phyloP scores from a whole-genome alignment of 2,888 invertebrate species.

The Melanchra persicariae region DNA sequence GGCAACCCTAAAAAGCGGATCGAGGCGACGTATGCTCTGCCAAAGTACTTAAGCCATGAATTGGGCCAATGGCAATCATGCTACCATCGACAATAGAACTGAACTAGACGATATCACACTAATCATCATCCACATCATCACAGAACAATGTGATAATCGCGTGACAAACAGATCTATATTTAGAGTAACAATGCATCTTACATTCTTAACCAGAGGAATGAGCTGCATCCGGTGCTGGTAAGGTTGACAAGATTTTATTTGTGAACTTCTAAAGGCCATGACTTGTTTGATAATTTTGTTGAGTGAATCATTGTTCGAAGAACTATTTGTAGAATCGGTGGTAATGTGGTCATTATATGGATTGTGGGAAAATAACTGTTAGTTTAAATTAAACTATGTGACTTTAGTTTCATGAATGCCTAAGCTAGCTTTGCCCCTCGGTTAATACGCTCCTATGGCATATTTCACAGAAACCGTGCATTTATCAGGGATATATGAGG shows the following conservation, averaged over 20 bases:
- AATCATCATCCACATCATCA: conserved; percentile 6
- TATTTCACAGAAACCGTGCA: too few relatives aligned
- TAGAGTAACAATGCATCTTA: conserved; percentile 56
- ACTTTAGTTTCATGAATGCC: too few relatives aligned
- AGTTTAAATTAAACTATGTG: too few relatives aligned
- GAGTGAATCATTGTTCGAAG: not conserved
- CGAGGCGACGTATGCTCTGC: too few relatives aligned
- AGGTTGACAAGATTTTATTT: conserved; percentile 29
- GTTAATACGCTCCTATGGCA: too few relatives aligned
- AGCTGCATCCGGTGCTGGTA: conserved; percentile 55
- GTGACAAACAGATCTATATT: conserved; percentile 45
- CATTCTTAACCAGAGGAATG: conserved; percentile 43
- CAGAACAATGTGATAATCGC: conserved; percentile 20
- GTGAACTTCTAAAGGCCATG: not conserved
- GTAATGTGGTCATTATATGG: not conserved
- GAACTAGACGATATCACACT: too few relatives aligned
- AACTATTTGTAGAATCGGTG: not conserved
- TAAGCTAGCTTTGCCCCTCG: too few relatives aligned
- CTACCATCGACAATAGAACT: too few relatives aligned
- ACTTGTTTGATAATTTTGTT: not conserved
- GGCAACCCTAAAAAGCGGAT: too few relatives aligned
- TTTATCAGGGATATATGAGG: too few relatives aligned
- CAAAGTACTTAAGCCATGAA: too few relatives aligned
- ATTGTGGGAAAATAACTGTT: conserved; percentile 15
- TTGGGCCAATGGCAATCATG: too few relatives aligned